Evolutionary conservation across 2,888 invertebrate species (phyloP).

Genomic region (Mesorhabditis belari): DNA sequence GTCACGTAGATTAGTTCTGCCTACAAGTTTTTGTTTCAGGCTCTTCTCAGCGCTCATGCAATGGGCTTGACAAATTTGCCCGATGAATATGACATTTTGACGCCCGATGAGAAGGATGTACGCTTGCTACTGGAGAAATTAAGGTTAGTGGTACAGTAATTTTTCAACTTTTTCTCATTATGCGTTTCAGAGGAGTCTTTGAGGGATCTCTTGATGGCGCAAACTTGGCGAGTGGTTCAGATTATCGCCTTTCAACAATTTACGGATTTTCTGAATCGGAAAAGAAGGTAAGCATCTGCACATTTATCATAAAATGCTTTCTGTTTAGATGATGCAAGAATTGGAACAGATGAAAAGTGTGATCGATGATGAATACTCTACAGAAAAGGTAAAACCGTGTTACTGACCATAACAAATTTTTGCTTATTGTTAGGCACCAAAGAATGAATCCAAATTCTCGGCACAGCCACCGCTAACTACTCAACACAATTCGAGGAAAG

Average conservation of each 20-base stretch:
- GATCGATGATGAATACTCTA: conserved; percentile 24
- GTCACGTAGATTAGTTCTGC: not conserved
- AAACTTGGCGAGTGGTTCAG: conserved; percentile 20
- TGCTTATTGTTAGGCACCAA: no score
- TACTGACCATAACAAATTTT: no score
- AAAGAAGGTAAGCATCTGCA: conserved; percentile 7
- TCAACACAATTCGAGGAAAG: no score
- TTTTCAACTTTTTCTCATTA: not conserved
- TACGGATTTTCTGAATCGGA: conserved; percentile 29
- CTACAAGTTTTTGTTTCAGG: conserved; percentile 10
- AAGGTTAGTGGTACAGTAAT: not conserved
- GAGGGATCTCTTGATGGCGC: conserved; percentile 19
- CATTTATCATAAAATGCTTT: not conserved
- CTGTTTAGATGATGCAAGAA: conserved; percentile 19
- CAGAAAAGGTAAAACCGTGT: conserved; percentile 14
- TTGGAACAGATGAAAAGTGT: conserved; percentile 20
- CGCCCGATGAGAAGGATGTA: conserved; percentile 22
- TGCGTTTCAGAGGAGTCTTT: conserved; percentile 9
- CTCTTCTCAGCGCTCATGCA: conserved; percentile 10
- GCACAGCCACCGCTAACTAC: no score
- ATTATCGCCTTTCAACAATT: conserved; percentile 30
- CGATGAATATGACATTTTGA: conserved; percentile 24
- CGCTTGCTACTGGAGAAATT: conserved; percentile 16
- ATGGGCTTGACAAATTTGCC: conserved; percentile 27
- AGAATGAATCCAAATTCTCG: no score